Percentiles rank a stretch among this genome's conserved stretches.
Evolutionary conservation across 2,888 invertebrate genomes (phyloP).

Genomic region (Clusia tigrina): DNA sequence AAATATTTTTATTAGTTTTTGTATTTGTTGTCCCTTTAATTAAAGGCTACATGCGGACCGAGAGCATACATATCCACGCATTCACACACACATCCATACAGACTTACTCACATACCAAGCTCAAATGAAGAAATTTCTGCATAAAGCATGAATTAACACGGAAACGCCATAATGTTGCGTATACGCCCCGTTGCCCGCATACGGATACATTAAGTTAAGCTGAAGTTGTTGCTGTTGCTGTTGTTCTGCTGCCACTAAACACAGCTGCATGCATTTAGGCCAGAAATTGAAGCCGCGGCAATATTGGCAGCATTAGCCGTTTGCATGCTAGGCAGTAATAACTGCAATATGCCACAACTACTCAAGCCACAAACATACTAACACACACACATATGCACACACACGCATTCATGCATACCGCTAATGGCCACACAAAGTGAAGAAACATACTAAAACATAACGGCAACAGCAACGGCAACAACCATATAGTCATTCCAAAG

Average conservation of each 20-base stretch:
- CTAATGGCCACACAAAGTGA: too few species aligned
- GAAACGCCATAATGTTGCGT: constrained; percentile 50
- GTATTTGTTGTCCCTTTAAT: too few species aligned
- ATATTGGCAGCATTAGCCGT: too few species aligned
- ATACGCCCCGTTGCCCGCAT: constrained; percentile 49
- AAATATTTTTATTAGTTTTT: too few species aligned
- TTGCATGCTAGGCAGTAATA: constrained; percentile 7
- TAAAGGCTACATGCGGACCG: too few species aligned
- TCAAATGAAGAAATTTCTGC: constrained; percentile 22
- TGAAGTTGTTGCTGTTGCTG: too few species aligned
- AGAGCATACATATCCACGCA: constrained; percentile 1
- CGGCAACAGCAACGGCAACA: too few species aligned
- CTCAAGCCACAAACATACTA: constrained; percentile 10
- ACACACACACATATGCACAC: constrained; percentile 12
- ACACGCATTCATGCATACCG: constrained; percentile 22
- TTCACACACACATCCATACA: constrained; percentile 16
- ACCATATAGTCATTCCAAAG: too few species aligned
- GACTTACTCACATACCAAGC: background rate
- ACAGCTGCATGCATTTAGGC: too few species aligned
- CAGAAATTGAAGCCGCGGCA: too few species aligned
- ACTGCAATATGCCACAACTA: constrained; percentile 17
- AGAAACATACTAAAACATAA: background rate
- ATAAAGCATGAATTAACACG: constrained; percentile 40
- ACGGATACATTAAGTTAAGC: background rate
- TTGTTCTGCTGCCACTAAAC: too few species aligned